Evolutionary conservation across 2,888 invertebrate species (phyloP).

Genomic region (Parnassius orleans): DNA sequence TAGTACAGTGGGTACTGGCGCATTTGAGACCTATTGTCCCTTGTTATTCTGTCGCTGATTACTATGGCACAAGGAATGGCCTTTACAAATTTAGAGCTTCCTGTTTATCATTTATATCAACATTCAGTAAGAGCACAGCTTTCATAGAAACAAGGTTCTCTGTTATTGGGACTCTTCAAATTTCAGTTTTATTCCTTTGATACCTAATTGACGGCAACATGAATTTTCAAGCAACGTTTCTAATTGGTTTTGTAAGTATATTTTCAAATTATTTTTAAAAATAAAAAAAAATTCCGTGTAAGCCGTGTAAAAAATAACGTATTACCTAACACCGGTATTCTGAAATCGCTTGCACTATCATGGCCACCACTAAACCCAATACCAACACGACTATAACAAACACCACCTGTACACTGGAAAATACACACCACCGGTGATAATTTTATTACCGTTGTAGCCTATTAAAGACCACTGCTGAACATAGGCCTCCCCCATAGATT

Average conservation of each 20-base stretch:
- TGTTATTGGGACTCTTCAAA: not conserved
- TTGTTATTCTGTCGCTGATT: conserved; percentile 37
- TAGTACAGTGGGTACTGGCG: no score
- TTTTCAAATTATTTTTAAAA: not conserved
- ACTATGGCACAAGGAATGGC: conserved; percentile 51
- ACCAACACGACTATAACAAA: no score
- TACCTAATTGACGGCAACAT: conserved; percentile 35
- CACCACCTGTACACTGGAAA: no score
- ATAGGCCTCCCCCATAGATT: no score
- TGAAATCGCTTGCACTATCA: no score
- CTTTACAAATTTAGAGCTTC: conserved; percentile 56
- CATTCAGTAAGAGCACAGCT: conserved; percentile 48
- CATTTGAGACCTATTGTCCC: conserved; percentile 42
- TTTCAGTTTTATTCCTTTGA: not conserved
- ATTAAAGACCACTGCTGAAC: no score
- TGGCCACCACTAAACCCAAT: no score
- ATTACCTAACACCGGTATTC: no score
- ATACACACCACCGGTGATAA: no score
- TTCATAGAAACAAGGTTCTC: conserved; percentile 41
- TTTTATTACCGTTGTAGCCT: no score
- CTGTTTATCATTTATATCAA: conserved; percentile 51
- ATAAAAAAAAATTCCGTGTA: no score
- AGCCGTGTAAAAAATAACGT: no score
- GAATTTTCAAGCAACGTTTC: conserved; percentile 48
- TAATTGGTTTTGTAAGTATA: conserved; percentile 21